Evolutionary conservation across 2,797 vertebrate species (phyloP), one percentile per base, ranked within the genome.

Genomic region (Perodicticus potto): DNA sequence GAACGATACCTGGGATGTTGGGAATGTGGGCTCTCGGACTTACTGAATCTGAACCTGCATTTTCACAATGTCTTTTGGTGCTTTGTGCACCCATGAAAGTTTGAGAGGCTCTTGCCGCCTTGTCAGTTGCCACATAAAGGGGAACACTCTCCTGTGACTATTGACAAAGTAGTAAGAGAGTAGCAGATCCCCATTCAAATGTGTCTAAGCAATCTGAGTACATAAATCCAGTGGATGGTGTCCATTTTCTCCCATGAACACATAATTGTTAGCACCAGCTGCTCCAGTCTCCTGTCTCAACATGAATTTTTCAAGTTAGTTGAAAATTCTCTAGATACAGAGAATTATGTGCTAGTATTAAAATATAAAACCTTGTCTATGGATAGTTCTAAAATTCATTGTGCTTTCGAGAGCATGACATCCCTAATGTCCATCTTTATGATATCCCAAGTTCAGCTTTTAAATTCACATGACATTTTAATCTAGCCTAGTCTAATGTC

Each of bases 401-500:
- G 23, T 92, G 43, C 89, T 87, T 89, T 93, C 67, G 76, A 69
- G 16, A 93, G 14, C 29, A 45, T 32, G 17, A 19, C n/a, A 53
- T 45, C 85, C 59, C 32, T 93, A 90, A 34, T 22, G n/a, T 43
- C 59, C 87, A 69, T 76, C 29, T 45, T 86, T 73, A 73, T 34
- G 14, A 55, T 11, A 86, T 4, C 61, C 53, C 63, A 53, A 80
- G 34, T 92, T 87, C 40, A 77, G 59, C 45, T 43, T 6, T 70
- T 93, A 85, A 93, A 74, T 81, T 73, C 80, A 10, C 63, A 34
- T 67, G 70, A 94, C 78, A 86, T 76, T 77, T 73, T 93, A 86
- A 97, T 96, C 73, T 88, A 83, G 61, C 29, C 73, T 88, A 86
- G 61, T 22, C 88, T 89, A 78, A 80, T 63, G 85, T 93, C 91